Conservation (phyloP, 1,140 invertebrate genomes). For the Pseudobourletiella spinata region DNA sequence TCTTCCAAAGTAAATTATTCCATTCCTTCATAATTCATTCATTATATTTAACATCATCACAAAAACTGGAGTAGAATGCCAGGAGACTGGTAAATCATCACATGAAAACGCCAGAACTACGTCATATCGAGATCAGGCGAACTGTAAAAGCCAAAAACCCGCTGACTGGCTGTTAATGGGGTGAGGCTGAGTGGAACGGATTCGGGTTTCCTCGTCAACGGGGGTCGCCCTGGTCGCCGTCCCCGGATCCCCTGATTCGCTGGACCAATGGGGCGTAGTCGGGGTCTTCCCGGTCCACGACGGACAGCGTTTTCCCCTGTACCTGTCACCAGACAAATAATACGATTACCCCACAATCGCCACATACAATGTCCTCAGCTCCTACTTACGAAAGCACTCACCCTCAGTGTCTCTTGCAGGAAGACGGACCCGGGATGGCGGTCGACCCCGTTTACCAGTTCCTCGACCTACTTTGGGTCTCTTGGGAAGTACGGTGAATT, state of each 20-base stretch:
- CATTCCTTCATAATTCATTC: no score
- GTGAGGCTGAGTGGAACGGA: slow-evolving; percentile 13
- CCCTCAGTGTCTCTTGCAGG: slow-evolving; percentile 15
- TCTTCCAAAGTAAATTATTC: no score
- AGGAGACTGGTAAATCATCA: no score
- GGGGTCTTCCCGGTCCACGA: slow-evolving; percentile 51
- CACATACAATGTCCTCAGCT: neutral
- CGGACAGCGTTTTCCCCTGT: neutral
- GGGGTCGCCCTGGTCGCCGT: slow-evolving; percentile 42
- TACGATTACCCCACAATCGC: neutral
- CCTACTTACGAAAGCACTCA: neutral
- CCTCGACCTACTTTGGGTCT: slow-evolving; percentile 16
- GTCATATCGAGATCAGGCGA: slow-evolving; percentile 21
- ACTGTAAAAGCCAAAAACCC: slow-evolving; percentile 28
- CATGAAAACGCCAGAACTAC: no score
- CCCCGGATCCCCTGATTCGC: slow-evolving; percentile 50
- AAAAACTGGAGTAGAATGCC: no score
- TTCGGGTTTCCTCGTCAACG: slow-evolving; percentile 36
- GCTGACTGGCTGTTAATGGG: slow-evolving; percentile 18
- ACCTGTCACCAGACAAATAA: neutral
- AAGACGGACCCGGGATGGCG: slow-evolving; percentile 13
- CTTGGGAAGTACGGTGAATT: slow-evolving; percentile 1
- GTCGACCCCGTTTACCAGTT: slow-evolving; percentile 22
- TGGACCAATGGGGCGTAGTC: slow-evolving; percentile 55
- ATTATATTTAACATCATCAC: no score